These are phyloP conservation scores for Eublepharis macularius DNA, from an alignment of 2,113 vertebrate species.

Conservation along the genomic window DNA sequence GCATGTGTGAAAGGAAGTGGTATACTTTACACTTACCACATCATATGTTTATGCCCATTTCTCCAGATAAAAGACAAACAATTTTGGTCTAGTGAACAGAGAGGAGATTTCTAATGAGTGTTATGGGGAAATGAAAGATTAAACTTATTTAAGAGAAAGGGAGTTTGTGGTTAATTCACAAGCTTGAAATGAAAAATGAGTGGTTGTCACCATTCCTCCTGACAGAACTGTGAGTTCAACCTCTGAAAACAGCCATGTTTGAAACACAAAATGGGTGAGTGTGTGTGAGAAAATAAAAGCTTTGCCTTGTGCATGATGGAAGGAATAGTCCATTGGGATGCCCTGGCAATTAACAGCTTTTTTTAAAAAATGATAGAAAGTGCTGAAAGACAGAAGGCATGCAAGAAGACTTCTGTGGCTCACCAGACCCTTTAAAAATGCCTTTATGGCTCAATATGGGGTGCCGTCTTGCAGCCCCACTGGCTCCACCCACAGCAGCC, in stretches of 20 bases:
- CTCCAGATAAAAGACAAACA: conserved; percentile 24
- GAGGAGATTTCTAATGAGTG: not conserved
- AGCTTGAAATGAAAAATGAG: not conserved
- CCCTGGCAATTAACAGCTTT: not conserved
- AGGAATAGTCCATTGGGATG: not conserved
- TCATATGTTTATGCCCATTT: not conserved
- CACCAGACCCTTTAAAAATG: not conserved
- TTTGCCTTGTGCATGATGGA: not conserved
- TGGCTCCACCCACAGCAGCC: too few relatives aligned
- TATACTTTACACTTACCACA: conserved; percentile 9
- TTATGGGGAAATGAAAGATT: not conserved
- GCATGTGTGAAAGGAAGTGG: conserved; percentile 5
- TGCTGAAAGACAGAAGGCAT: not conserved
- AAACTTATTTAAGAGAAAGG: not conserved
- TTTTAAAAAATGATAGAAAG: not conserved
- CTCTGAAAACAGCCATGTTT: not conserved
- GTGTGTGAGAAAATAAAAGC: not conserved
- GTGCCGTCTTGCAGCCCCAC: too few relatives aligned
- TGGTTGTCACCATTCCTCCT: not conserved
- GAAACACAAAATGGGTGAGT: not conserved
- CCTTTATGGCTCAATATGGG: too few relatives aligned
- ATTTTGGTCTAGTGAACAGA: not conserved
- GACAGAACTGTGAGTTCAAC: not conserved
- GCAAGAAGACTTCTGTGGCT: too few relatives aligned
- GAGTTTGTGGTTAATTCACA: conserved; percentile 19